Conservation (phyloP, 2,797 vertebrate genomes). For the Macrochelys suwanniensis region DNA sequence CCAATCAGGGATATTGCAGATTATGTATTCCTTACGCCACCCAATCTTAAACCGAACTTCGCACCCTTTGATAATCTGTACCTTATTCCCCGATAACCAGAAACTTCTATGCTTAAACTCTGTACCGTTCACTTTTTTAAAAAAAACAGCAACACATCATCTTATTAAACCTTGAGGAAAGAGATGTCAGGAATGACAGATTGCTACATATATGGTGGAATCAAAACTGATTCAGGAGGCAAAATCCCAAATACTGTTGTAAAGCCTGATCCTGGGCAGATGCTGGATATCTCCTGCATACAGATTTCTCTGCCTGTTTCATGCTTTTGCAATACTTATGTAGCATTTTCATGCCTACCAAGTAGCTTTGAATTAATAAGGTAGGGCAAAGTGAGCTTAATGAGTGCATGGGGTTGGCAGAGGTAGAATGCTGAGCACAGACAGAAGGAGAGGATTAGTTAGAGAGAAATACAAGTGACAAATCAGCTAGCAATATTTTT, state of each 20-base stretch:
- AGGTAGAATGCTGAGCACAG: background rate
- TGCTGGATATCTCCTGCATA: fast-evolving
- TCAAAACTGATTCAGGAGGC: background rate
- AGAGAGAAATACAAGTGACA: background rate
- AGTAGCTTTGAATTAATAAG: background rate
- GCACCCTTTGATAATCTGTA: too few species aligned
- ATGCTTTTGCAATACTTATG: background rate
- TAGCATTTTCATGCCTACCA: background rate
- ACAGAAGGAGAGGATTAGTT: background rate
- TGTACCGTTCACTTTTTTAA: too few species aligned
- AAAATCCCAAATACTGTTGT: background rate
- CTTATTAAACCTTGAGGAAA: background rate
- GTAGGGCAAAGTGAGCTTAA: background rate
- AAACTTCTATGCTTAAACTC: too few species aligned
- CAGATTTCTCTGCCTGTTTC: background rate
- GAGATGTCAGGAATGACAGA: background rate
- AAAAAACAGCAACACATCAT: too few species aligned
- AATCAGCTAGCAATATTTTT: background rate
- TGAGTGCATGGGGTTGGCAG: background rate
- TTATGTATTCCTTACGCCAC: too few species aligned
- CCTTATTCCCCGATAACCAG: too few species aligned
- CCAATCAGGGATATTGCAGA: too few species aligned
- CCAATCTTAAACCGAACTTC: too few species aligned
- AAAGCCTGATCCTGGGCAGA: background rate
- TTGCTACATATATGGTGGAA: too few species aligned